phyloP scores from a whole-genome alignment of 2,113 vertebrate genomes.

The Tinamus guttatus region DNA sequence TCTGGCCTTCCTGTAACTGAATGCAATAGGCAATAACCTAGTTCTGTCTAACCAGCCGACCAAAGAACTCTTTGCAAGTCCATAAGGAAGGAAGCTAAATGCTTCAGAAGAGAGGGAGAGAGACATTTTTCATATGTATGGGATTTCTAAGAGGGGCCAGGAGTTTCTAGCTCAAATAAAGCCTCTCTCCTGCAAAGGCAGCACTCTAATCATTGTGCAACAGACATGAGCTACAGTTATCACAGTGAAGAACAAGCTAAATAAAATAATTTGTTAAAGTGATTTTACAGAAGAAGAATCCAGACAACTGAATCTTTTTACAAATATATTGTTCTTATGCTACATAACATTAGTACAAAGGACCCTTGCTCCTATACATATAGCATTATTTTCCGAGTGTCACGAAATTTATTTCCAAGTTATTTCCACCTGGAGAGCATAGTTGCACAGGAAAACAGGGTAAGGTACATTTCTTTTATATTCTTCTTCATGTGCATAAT shows the following conservation, averaged over 20 bases:
- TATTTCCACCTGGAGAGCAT: background rate
- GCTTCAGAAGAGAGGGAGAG: background rate
- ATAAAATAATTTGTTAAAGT: background rate
- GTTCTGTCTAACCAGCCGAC: background rate
- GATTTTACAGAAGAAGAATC: background rate
- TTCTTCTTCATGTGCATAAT: background rate
- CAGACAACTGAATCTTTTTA: background rate
- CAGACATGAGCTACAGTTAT: background rate
- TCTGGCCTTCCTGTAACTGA: background rate
- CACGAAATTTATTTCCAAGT: background rate
- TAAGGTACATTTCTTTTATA: background rate
- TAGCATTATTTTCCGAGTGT: background rate
- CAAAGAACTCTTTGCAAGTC: background rate
- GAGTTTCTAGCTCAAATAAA: background rate
- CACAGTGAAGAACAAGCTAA: background rate
- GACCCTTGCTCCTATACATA: background rate
- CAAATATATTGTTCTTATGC: background rate
- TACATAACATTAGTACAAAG: background rate
- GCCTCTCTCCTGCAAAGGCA: background rate
- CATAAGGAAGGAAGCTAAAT: background rate
- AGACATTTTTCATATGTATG: rapidly evolving
- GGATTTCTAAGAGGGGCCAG: background rate
- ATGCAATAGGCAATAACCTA: background rate
- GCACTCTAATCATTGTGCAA: background rate
- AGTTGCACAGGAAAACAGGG: background rate